Evolutionary conservation across 2,113 vertebrate genomes (phyloP), one percentile per base, ranked within the genome.

Genomic region (Polyodon spathula): DNA sequence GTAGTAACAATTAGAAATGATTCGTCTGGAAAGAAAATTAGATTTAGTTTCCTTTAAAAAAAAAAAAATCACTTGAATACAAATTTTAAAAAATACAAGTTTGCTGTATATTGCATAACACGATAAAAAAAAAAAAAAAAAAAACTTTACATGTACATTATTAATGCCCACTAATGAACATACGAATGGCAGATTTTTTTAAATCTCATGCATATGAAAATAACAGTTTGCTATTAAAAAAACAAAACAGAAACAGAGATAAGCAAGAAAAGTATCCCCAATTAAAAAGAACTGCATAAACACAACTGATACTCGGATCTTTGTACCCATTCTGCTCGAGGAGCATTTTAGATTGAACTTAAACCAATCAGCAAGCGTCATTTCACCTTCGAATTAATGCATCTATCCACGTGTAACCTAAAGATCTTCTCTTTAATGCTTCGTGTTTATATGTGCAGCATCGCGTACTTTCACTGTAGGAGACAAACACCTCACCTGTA

Each of bases 131-230:
- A 86, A 84, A 82, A 81, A 61, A 72, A 27, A 27, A 76, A 82
- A 86, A 84, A 82, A 81, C 81, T 85, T 82, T 82, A 88, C 76
- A 87, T 83, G 85, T 86, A 89, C 82, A 86, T 83, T 82, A 86
- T 89, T 92, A 96, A 94, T 95, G 93, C 93, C 93, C 92, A 75
- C 86, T 86, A 90, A 81, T 81, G 86, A 92, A 82, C 86, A 88
- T 84, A 88, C 77, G 80, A 84, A 82, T 83, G 88, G 89, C 87
- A 88, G 89, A 89, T 78, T 70, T 65, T 78, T 57, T 76, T 78
- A 86, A 78, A 81, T 80, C 82, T 90, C 92, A 95, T 95, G 94
- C 91, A 92, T 85, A 92, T 84, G 79, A 83, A 85, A 82, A 76
- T 73, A 58, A 64, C 74, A 80, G 81, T 79, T 84, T 83, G 78